phyloP scores from a whole-genome alignment of 2,888 invertebrate species.

The Heliconius sara region DNA sequence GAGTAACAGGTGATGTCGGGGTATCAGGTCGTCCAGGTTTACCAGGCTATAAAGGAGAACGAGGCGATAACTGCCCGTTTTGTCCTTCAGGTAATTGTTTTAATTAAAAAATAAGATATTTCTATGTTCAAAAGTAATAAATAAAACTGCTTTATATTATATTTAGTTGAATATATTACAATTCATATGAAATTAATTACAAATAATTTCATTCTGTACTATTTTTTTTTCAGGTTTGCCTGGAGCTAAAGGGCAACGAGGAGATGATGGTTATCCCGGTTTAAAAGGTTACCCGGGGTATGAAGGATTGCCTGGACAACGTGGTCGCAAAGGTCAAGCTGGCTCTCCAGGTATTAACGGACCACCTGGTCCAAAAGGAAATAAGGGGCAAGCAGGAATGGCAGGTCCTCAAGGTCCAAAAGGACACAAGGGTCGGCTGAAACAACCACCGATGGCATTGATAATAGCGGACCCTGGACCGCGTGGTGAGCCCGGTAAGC shows the following conservation, averaged over 20 bases:
- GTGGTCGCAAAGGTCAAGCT: slow-evolving; percentile 57
- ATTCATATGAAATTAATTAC: background rate
- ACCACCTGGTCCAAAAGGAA: slow-evolving; percentile 57
- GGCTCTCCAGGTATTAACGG: slow-evolving; percentile 76
- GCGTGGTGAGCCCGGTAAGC: slow-evolving; percentile 84
- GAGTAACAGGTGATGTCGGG: slow-evolving; percentile 85
- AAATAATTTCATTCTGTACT: background rate
- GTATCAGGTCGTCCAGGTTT: slow-evolving; percentile 84
- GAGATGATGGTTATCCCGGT: slow-evolving; percentile 68
- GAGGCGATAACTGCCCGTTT: slow-evolving; percentile 84
- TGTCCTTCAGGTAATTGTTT: slow-evolving; percentile 70
- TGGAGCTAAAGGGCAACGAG: slow-evolving; percentile 67
- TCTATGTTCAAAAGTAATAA: background rate
- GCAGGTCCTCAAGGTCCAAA: slow-evolving; percentile 81
- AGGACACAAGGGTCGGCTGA: slow-evolving; percentile 75
- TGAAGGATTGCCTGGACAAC: slow-evolving; percentile 64
- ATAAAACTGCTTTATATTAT: background rate
- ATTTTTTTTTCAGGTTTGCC: slow-evolving; percentile 57
- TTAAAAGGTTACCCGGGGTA: slow-evolving; percentile 64
- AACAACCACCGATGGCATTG: slow-evolving; percentile 57
- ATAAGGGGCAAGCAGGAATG: slow-evolving; percentile 56
- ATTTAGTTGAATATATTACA: background rate
- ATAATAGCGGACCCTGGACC: slow-evolving; percentile 79
- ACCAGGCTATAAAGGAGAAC: slow-evolving; percentile 84
- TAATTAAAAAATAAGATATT: background rate